Evolutionary conservation across 2,113 vertebrate genomes (phyloP).

Genomic region (Cisticola juncidis): DNA sequence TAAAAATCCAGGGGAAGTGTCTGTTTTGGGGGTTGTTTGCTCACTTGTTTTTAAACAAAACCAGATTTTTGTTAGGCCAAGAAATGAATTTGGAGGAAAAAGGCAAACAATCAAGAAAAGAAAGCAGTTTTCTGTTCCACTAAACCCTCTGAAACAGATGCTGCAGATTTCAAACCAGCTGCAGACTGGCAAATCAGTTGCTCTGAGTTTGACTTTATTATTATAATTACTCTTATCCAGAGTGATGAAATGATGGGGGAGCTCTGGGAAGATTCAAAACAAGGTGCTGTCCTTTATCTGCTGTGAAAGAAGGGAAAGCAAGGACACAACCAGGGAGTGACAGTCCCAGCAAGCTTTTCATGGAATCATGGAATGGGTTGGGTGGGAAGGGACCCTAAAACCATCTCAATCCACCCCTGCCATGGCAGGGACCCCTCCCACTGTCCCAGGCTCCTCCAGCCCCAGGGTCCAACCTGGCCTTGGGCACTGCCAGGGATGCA

Average conservation of each 20-base stretch:
- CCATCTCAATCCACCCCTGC: accelerated
- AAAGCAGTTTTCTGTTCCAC: neutral
- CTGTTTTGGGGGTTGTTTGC: neutral
- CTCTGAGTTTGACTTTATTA: neutral
- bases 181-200: neutral
- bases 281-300: neutral
- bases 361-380: neutral
- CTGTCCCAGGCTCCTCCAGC: neutral
- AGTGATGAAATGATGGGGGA: neutral
- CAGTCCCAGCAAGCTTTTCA: neutral
- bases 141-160: neutral
- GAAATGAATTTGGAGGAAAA: neutral
- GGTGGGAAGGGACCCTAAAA: neutral
- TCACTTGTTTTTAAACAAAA: slow-evolving; percentile 10
- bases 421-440: neutral
- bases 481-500: neutral
- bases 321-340: neutral
- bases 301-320: neutral
- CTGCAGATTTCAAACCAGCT: neutral
- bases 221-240: neutral
- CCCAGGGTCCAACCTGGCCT: neutral
- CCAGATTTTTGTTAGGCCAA: neutral
- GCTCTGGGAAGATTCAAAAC: neutral
- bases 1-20: slow-evolving; percentile 15
- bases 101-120: neutral